phyloP scores from a whole-genome alignment of 2,113 vertebrate genomes.

The Sitta europaea region DNA sequence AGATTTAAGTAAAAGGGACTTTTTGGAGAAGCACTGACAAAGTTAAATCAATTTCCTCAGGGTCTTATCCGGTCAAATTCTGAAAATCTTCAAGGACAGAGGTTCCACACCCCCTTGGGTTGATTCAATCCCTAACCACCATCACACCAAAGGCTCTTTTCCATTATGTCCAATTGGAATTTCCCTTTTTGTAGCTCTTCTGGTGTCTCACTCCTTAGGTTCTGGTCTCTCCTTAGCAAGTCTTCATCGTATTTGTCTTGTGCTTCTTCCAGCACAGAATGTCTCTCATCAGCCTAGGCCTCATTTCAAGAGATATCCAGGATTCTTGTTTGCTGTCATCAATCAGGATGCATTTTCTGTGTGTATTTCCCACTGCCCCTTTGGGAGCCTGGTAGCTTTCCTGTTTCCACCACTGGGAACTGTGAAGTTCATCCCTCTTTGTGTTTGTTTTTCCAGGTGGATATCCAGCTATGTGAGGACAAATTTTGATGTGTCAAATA shows the following conservation, averaged over 20 bases:
- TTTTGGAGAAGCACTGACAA: background rate
- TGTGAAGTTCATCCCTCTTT: background rate
- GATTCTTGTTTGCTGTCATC: background rate
- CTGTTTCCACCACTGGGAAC: background rate
- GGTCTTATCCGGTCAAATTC: background rate
- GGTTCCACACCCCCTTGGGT: background rate
- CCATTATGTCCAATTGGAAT: background rate
- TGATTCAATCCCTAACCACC: background rate
- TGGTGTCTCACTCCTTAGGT: background rate
- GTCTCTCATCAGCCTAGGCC: fast-evolving
- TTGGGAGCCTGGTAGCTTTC: background rate
- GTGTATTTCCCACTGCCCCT: background rate
- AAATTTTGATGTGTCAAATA: background rate
- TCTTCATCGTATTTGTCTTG: background rate
- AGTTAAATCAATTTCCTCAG: background rate
- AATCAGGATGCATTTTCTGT: background rate
- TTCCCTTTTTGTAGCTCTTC: background rate
- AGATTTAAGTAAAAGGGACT: background rate
- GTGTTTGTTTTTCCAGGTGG: background rate
- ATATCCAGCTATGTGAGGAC: background rate
- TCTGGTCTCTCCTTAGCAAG: background rate
- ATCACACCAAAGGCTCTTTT: background rate
- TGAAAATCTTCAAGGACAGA: background rate
- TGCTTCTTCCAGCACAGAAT: background rate
- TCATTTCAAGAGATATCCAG: background rate